These are phyloP conservation scores for Zoanthus gigantus DNA, from an alignment of 92 coral and sea anemone genomes.

Conservation along the genomic window DNA sequence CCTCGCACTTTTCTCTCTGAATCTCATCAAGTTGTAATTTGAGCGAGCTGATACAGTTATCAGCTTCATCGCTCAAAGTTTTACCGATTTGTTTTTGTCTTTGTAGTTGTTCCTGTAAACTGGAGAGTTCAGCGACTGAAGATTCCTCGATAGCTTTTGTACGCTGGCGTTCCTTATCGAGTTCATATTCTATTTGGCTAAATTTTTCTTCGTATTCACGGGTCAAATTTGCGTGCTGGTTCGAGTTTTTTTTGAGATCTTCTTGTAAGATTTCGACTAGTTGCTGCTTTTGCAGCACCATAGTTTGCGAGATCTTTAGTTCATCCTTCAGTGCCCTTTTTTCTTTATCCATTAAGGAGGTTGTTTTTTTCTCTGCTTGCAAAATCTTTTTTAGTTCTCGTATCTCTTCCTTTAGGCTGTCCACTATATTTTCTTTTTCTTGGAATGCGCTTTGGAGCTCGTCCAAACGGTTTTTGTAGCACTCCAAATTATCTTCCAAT, in stretches of 20 bases:
- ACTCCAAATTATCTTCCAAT: constrained; percentile 67
- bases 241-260: constrained; percentile 51
- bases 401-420: constrained; percentile 17
- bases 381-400: constrained; percentile 4
- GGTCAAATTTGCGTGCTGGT: neutral
- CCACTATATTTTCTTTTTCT: constrained; percentile 30
- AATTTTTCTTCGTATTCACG: constrained; percentile 72
- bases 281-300: constrained; percentile 57
- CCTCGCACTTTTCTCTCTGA: constrained; percentile 61
- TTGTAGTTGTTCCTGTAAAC: constrained; percentile 77
- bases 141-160: constrained; percentile 66
- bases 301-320: constrained; percentile 56
- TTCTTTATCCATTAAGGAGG: constrained; percentile 25
- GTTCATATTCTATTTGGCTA: constrained; percentile 68
- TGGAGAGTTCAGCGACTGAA: constrained; percentile 65
- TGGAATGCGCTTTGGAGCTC: constrained; percentile 68
- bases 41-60: constrained; percentile 64
- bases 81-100: constrained; percentile 73
- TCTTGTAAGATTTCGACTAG: constrained; percentile 50
- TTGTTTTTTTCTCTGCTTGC: constrained; percentile 10
- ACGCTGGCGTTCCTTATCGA: constrained; percentile 56
- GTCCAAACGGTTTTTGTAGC: constrained; percentile 56
- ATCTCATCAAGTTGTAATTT: constrained; percentile 69
- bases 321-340: constrained; percentile 58
- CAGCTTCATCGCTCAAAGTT: constrained; percentile 89